Evolutionary conservation across 2,888 invertebrate species (phyloP), one percentile per base, ranked within the genome.

Genomic region (Hirtodrosophila trivittata): DNA sequence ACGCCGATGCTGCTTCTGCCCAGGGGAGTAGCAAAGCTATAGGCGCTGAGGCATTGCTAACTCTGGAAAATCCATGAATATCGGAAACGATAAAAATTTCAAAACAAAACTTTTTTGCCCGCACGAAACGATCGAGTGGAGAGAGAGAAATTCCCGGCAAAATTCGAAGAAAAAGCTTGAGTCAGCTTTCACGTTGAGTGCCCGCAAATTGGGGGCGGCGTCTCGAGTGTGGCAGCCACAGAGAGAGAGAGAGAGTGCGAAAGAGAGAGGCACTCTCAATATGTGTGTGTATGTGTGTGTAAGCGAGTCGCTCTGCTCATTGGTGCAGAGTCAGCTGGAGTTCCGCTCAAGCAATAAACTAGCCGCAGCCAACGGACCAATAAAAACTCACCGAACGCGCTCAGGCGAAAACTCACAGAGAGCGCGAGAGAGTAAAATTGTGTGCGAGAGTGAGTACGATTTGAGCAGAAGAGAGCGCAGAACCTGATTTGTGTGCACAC

Each of bases 401-500:
- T 70, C 75, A 74, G 9, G 10, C 33, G 1, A 6, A 14, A 10
- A 45, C 58, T 41, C 64, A 42, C 12, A 45, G 32, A 18, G 42
- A 43, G 45, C 37, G 45, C n/a, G 25, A 37, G 33, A 1, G 35
- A 14, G 46, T 4, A 25, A 25, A 25, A 6, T 6, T 4, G 3
- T 25, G 41, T 1, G 26, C 12, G 50, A 38, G 50, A 49, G 41
- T 13, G 12, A 14, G 13, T 10, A 21, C 9, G 21, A 39, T 6
- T 18, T 42, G 60, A 42, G 50, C 10, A 39, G 8, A 33, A 58
- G 30, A 49, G 66, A 28, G 43, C 18, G 41, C 3, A 45, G 45
- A 67, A 69, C 70, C 69, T 69, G 70, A 45, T 69, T 63, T 42
- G 10, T 49, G 37, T 33, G 12, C 33, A 35, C 37, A 8, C 6